Evolutionary conservation across 2,888 invertebrate species (phyloP).

Genomic region (Scaptomyza polygonia): DNA sequence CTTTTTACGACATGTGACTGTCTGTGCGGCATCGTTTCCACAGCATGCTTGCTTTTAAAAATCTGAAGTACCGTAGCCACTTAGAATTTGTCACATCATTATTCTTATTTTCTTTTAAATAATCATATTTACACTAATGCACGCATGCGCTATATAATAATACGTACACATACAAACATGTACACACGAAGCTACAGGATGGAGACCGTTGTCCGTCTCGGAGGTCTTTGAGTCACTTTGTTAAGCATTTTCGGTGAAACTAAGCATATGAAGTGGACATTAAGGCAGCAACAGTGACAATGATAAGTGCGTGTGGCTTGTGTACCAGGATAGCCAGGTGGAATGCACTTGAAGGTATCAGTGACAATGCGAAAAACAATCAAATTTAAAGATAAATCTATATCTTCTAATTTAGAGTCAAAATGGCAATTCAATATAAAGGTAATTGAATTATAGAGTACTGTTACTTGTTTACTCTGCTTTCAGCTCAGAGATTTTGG

Average conservation of each 20-base stretch:
- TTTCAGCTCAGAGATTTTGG: no score
- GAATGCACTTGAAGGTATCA: neutral
- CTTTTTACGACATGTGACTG: conserved; percentile 40
- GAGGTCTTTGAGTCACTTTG: conserved; percentile 71
- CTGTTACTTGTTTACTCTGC: neutral
- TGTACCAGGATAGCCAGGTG: conserved; percentile 1
- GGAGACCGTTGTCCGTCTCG: conserved; percentile 50
- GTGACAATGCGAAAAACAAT: neutral
- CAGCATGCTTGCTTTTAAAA: conserved; percentile 48
- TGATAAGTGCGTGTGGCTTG: conserved; percentile 34
- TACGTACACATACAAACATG: conserved; percentile 21
- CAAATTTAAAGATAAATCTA: neutral
- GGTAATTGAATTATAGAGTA: neutral
- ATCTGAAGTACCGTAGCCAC: conserved; percentile 74
- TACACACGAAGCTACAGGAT: conserved; percentile 5
- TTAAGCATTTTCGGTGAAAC: conserved; percentile 69
- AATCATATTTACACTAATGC: conserved; percentile 65
- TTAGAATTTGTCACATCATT: conserved; percentile 81
- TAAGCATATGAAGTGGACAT: conserved; percentile 57
- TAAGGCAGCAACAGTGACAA: conserved; percentile 39
- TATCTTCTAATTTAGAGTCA: neutral
- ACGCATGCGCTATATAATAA: neutral
- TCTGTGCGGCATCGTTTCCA: conserved; percentile 34
- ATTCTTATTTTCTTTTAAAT: conserved; percentile 79
- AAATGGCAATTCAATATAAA: no score